Conservation (phyloP, 2,113 vertebrate species). For the Tyto alba region DNA sequence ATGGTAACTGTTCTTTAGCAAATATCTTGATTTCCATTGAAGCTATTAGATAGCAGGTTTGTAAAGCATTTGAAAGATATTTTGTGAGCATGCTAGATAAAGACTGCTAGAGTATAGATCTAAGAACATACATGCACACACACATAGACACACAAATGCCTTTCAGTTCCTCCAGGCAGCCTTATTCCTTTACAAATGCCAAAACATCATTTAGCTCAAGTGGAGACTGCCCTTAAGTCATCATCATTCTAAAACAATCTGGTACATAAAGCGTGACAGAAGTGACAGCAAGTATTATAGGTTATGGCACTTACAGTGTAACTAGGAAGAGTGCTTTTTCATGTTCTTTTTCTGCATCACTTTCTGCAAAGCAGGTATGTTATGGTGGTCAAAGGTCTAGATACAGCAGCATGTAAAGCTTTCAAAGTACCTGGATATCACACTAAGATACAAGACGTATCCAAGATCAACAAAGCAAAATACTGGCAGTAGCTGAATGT, state of each 20-base stretch:
- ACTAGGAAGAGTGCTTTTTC: neutral
- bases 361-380: neutral
- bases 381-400: neutral
- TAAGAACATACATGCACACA: neutral
- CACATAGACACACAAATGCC: neutral
- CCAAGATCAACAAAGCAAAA: neutral
- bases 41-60: neutral
- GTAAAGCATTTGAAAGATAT: neutral
- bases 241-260: neutral
- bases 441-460: neutral
- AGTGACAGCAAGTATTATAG: neutral
- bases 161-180: neutral
- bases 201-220: neutral
- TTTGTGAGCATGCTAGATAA: neutral
- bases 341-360: neutral
- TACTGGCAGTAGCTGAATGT: rapidly evolving
- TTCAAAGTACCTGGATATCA: neutral
- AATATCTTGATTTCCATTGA: neutral
- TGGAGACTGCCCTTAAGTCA: neutral
- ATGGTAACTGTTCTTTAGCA: neutral
- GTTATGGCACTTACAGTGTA: neutral
- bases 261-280: neutral
- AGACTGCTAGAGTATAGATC: neutral
- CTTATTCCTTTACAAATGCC: neutral
- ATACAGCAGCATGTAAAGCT: neutral